Percentiles rank a stretch among this genome's conserved stretches.
These are phyloP conservation scores for Amphiduros pacificus DNA, from an alignment of 2,888 invertebrate species.

Conservation along the genomic window DNA sequence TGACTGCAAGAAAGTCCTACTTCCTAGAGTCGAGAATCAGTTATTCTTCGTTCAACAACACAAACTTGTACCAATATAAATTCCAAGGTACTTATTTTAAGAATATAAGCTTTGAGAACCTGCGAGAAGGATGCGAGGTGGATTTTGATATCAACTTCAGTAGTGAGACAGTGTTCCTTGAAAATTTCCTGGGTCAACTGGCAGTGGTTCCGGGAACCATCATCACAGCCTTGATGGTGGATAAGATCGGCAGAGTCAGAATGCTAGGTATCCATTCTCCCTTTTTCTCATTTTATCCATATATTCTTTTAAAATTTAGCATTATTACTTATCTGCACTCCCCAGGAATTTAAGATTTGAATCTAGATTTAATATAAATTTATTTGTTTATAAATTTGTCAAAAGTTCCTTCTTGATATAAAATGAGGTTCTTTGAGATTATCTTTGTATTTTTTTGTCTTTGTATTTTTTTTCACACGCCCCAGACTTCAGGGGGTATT, in stretches of 20 bases:
- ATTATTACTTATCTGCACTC: no score
- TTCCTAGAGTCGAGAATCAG: conserved; percentile 15
- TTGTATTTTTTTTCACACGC: no score
- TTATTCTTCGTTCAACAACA: conserved; percentile 16
- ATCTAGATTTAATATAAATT: no score
- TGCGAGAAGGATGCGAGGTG: conserved; percentile 14
- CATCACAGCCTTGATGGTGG: conserved; percentile 18
- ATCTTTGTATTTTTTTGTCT: no score
- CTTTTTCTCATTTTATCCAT: no score
- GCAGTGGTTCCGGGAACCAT: conserved; percentile 21
- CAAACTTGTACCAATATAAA: conserved; percentile 21
- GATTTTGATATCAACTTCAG: conserved; percentile 24
- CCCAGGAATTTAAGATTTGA: no score
- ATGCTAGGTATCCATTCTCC: conserved; percentile 24
- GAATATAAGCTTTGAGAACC: conserved; percentile 5
- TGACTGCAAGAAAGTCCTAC: conserved; percentile 16
- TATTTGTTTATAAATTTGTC: no score
- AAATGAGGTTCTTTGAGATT: no score
- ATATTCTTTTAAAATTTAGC: no score
- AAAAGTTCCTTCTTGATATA: no score
- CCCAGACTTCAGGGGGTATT: no score
- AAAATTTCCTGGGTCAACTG: conserved; percentile 21
- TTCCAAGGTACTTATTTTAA: conserved; percentile 14
- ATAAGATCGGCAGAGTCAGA: conserved; percentile 21
- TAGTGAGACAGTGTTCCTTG: conserved; percentile 15